These are phyloP conservation scores for Larimichthys polyactis DNA, from an alignment of 2,113 vertebrate genomes.

Conservation along the genomic window DNA sequence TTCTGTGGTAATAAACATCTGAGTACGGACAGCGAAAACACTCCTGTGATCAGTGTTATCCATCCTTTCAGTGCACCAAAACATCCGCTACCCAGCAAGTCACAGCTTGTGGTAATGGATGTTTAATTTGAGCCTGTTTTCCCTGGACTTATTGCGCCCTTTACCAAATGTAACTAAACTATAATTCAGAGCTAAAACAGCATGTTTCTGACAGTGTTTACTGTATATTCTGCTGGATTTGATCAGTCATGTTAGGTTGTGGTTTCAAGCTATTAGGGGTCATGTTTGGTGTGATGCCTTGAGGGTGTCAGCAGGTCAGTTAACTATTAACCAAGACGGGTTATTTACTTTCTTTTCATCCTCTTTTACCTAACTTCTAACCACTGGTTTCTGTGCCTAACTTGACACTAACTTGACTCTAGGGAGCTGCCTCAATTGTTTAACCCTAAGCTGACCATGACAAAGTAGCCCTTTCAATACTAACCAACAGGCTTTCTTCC, in stretches of 20 bases:
- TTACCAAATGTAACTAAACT: conserved; percentile 34
- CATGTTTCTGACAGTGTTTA: conserved; percentile 24
- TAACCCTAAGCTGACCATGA: conserved; percentile 78
- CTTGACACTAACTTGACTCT: conserved; percentile 70
- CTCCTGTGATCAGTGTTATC: conserved; percentile 66
- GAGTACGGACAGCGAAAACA: conserved; percentile 56
- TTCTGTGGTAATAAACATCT: conserved; percentile 67
- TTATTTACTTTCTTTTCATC: conserved; percentile 6
- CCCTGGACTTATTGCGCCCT: conserved; percentile 30
- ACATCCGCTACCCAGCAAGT: conserved; percentile 56
- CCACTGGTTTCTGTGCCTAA: conserved; percentile 55
- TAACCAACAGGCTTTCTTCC: conserved; percentile 63
- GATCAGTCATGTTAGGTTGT: background rate
- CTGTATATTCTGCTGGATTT: conserved; percentile 10
- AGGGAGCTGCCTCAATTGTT: conserved; percentile 66
- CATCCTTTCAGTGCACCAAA: conserved; percentile 56
- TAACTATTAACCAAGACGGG: conserved; percentile 49
- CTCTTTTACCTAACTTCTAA: conserved; percentile 46
- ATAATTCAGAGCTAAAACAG: conserved; percentile 44
- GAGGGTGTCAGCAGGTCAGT: conserved; percentile 54
- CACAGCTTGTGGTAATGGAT: conserved; percentile 64
- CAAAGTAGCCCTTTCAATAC: conserved; percentile 62
- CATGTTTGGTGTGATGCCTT: conserved; percentile 31
- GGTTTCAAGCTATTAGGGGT: conserved; percentile 16
- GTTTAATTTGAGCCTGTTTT: conserved; percentile 61